Base-by-base conservation (phyloP, 2,888 invertebrate species). In the Lampropteryx suffumata region DNA sequence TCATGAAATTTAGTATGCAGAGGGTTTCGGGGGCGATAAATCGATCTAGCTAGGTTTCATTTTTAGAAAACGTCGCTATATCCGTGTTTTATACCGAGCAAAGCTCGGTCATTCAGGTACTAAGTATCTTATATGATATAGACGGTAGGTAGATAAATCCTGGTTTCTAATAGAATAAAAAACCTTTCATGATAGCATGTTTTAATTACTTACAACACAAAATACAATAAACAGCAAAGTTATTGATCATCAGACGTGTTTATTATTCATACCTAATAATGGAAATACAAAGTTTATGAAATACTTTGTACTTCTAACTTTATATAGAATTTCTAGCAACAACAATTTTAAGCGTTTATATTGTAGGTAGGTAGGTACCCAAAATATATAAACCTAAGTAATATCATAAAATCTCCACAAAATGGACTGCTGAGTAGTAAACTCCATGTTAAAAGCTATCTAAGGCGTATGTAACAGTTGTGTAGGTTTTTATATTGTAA, bases 361-460 rank as follows among this genome's bases (percentile, higher is more conserved):
- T 41, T 36, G 6, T 32, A 6, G 28, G 27, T 45, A 12, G n/a
- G 4, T 11, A 42, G 44, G 21, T 21, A 21, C 21, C 21, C 21
- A 21, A 21, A 46, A 53, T 50, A 61, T 56, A 60, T 39, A 53
- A 10, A n/a, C 6, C 2, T 17, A 21, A 21, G 24, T 24, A 43
- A 17, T 8, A 41, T 33, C 52, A 2, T 33, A 14, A 54, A 46
- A 47, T 42, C 27, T 27, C 11, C n/a, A 28, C 32, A 39, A 52
- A 50, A 72, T 70, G 71, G 47, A 71, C 75, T 73, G 73, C 74
- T 56, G 63, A 62, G 71, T 76, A 75, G 73, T 69, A 6, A 6
- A 24, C 7, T 24, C 24, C 17, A 24, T 26, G 12, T 39, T 27
- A 21, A n/a, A 32, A 33, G 13, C 13, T 40, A 36, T 8, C 33